A percentile compares a stretch with the other conserved stretches of the same genome.
These are phyloP conservation scores for Bergia sp. DNA, from an alignment of 92 coral and sea anemone genomes.

Conservation along the genomic window DNA sequence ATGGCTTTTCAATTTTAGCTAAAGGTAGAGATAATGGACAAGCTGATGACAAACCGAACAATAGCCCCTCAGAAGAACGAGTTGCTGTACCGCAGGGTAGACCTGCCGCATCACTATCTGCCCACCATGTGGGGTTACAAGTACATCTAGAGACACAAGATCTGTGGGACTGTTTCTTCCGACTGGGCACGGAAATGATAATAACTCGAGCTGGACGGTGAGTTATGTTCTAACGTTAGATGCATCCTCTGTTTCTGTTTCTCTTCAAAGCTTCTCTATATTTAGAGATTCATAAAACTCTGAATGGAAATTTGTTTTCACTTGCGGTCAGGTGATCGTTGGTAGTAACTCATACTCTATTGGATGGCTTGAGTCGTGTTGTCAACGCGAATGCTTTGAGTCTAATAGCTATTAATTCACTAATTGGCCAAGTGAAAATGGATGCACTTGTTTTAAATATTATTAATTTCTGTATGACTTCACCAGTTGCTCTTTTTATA, in stretches of 20 bases:
- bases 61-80: constrained; percentile 55
- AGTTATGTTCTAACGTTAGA: constrained; percentile 4
- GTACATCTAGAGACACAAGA: constrained; percentile 77
- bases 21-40: constrained; percentile 64
- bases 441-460: background rate
- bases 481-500: constrained; percentile 15
- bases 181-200: constrained; percentile 92
- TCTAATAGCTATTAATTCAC: constrained; percentile 27
- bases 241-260: background rate
- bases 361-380: background rate
- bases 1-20: constrained; percentile 32
- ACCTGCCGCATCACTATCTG: constrained; percentile 24
- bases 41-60: constrained; percentile 70
- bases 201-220: constrained; percentile 92
- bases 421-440: background rate
- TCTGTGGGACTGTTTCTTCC: constrained; percentile 90
- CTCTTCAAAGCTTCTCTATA: background rate
- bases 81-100: constrained; percentile 32
- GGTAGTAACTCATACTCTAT: background rate
- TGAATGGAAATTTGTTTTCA: background rate
- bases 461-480: constrained; percentile 6
- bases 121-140: constrained; percentile 43
- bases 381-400: constrained; percentile 11
- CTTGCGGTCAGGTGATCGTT: background rate
- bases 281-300: background rate